phyloP scores from a whole-genome alignment of 2,888 invertebrate species.

The Magallana nippona region DNA sequence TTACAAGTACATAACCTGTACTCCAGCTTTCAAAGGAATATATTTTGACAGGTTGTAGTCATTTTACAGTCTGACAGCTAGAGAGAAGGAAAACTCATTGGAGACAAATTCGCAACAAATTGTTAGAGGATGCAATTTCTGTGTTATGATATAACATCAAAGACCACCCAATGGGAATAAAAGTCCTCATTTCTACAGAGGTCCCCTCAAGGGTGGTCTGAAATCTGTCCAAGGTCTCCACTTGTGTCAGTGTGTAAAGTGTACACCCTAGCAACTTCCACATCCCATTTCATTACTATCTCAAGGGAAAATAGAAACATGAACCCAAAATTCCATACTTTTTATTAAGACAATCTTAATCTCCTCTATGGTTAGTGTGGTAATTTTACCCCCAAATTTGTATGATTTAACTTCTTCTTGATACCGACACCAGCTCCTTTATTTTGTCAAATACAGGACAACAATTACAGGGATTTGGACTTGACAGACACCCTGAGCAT shows the following conservation, averaged over 20 bases:
- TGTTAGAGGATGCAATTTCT: constrained; percentile 24
- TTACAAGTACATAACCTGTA: not conserved
- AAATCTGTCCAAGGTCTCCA: not conserved
- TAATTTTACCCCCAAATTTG: constrained; percentile 27
- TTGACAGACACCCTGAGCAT: not conserved
- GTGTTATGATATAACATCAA: constrained; percentile 18
- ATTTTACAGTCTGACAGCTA: constrained; percentile 27
- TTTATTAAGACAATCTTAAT: constrained; percentile 12
- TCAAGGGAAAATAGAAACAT: constrained; percentile 29
- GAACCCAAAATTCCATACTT: not conserved
- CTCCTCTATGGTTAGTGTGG: constrained; percentile 4
- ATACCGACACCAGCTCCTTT: not conserved
- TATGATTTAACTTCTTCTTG: not conserved
- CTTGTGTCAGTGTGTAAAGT: constrained; percentile 9
- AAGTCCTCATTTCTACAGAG: constrained; percentile 3
- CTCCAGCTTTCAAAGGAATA: not conserved
- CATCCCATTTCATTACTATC: constrained; percentile 8
- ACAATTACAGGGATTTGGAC: not conserved
- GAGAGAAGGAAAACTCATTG: not conserved
- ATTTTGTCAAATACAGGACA: not conserved
- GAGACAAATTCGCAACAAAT: not conserved
- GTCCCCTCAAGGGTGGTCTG: constrained; percentile 27
- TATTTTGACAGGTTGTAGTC: constrained; percentile 11
- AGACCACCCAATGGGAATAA: constrained; percentile 11
- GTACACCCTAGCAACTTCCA: constrained; percentile 21